Conservation (phyloP, 2,888 invertebrate species). For the Caenorhabditis sp. region DNA sequence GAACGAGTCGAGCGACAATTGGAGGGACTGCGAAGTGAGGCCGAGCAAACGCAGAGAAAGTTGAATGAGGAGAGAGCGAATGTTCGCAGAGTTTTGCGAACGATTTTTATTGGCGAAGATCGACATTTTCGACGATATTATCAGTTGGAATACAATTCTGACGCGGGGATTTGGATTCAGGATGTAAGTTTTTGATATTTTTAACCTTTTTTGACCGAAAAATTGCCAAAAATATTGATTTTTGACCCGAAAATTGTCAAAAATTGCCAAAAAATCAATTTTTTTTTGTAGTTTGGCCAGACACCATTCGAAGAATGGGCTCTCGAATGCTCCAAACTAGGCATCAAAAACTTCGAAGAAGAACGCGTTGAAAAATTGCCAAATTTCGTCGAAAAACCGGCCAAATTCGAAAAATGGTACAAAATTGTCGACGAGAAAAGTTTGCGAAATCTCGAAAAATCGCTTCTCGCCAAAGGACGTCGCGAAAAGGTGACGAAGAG, state of each 20-base stretch:
- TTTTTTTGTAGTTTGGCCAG: constrained; percentile 33
- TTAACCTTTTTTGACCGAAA: neutral
- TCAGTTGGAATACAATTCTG: constrained; percentile 45
- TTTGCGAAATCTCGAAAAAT: neutral
- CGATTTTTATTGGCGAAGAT: constrained; percentile 45
- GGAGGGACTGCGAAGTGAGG: no score
- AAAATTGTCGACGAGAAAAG: constrained; percentile 6
- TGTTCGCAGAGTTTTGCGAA: neutral
- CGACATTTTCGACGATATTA: constrained; percentile 51
- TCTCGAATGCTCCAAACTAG: constrained; percentile 12
- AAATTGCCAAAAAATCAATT: neutral
- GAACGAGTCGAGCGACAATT: neutral
- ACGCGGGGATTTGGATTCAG: constrained; percentile 54
- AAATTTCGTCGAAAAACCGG: constrained; percentile 14
- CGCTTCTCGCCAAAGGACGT: neutral
- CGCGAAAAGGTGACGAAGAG: neutral
- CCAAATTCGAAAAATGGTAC: constrained; percentile 17
- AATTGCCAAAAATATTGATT: neutral
- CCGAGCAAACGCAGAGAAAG: neutral
- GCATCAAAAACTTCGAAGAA: constrained; percentile 12
- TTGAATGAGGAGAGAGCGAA: neutral
- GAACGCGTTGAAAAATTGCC: constrained; percentile 6
- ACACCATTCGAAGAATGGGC: constrained; percentile 39
- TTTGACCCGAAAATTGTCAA: no score
- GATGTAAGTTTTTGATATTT: constrained; percentile 41